These are phyloP conservation scores for Monochamus alternatus DNA, from an alignment of 2,888 invertebrate genomes.

Conservation along the genomic window DNA sequence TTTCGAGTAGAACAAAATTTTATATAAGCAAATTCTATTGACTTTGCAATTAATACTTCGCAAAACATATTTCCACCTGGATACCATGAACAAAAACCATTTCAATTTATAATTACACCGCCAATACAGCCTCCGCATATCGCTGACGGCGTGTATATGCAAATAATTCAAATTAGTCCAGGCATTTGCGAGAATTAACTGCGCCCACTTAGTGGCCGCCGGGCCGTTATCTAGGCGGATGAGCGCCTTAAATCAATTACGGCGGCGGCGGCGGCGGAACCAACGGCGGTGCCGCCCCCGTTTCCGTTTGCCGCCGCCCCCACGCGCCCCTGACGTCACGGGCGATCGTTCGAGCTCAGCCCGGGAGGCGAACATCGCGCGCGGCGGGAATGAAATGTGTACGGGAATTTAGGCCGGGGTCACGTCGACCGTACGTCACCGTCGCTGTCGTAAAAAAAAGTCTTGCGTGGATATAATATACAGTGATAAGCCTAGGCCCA, in stretches of 20 bases:
- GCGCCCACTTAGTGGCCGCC: conserved; percentile 41
- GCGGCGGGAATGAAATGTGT: conserved; percentile 39
- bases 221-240: conserved; percentile 40
- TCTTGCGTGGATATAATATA: no score
- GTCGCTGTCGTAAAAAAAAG: no score
- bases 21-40: no score
- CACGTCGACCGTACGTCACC: no score
- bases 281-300: conserved; percentile 53
- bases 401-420: conserved; percentile 27
- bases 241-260: conserved; percentile 61
- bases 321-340: conserved; percentile 59
- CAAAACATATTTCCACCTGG: no score
- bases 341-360: conserved; percentile 62
- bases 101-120: no score
- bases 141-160: neutral
- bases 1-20: no score
- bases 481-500: no score
- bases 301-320: conserved; percentile 50
- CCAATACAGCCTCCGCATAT: no score
- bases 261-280: conserved; percentile 55
- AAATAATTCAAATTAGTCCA: conserved; percentile 38
- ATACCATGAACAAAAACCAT: no score
- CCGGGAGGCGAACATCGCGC: conserved; percentile 53
- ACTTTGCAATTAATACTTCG: no score
- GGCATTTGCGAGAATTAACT: conserved; percentile 40